phyloP scores from a whole-genome alignment of 1,140 invertebrate genomes.

The Trichomalopsis sarcophagae region DNA sequence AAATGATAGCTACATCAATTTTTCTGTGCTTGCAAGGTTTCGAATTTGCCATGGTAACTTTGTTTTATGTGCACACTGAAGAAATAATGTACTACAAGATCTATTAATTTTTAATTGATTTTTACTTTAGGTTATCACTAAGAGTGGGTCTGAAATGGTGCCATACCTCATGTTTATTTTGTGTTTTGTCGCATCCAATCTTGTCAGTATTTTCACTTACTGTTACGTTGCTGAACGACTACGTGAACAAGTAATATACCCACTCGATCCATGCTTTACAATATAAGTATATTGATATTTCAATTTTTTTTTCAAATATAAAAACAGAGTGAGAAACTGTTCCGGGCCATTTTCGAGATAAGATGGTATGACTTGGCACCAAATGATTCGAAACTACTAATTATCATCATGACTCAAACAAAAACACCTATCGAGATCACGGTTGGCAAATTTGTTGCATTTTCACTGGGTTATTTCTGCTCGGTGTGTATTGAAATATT shows the following conservation, averaged over 20 bases:
- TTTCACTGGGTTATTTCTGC: conserved; percentile 52
- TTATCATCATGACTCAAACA: neutral
- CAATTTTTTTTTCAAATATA: neutral
- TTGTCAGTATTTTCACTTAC: conserved; percentile 26
- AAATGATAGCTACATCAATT: conserved; percentile 22
- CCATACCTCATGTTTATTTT: conserved; percentile 6
- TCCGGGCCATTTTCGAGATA: neutral
- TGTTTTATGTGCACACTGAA: neutral
- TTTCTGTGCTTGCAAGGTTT: conserved; percentile 44
- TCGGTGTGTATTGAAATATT: conserved; percentile 30
- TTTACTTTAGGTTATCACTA: neutral
- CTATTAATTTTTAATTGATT: neutral
- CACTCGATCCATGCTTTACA: neutral
- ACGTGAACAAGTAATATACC: conserved; percentile 14
- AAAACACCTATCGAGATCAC: neutral
- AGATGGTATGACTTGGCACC: neutral
- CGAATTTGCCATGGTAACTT: conserved; percentile 30
- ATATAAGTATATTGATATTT: neutral
- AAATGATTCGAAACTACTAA: neutral
- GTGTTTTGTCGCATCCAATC: neutral
- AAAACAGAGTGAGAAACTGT: conserved; percentile 1
- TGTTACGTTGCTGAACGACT: conserved; percentile 38
- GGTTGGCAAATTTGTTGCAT: neutral
- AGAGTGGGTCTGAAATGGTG: neutral
- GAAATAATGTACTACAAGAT: neutral